A percentile compares a stretch with the other conserved stretches of the same genome.
These are phyloP conservation scores for Heliconius erato DNA, from an alignment of 2,888 invertebrate species.

Conservation along the genomic window DNA sequence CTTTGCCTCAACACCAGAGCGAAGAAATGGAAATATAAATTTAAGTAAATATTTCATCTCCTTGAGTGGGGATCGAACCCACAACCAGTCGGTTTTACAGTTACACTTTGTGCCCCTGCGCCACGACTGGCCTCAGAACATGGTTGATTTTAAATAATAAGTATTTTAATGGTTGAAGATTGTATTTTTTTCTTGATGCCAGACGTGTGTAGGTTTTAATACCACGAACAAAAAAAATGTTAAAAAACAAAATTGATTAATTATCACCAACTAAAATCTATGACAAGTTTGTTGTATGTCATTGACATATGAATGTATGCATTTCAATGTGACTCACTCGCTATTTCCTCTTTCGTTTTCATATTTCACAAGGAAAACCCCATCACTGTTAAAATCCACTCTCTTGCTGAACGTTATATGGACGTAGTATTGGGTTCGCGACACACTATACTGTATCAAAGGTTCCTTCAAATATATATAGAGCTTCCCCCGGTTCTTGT, in stretches of 20 bases:
- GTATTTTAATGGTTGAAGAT: neutral
- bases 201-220: neutral
- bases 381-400: slow-evolving; percentile 62
- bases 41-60: too few species aligned
- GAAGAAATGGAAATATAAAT: too few species aligned
- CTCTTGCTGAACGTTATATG: slow-evolving; percentile 68
- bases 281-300: neutral
- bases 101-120: too few species aligned
- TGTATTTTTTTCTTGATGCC: neutral
- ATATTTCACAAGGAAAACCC: slow-evolving; percentile 73
- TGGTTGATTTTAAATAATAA: too few species aligned
- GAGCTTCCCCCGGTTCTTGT: slow-evolving; percentile 65
- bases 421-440: slow-evolving; percentile 67
- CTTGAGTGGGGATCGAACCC: too few species aligned
- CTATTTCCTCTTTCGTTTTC: slow-evolving; percentile 61
- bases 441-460: slow-evolving; percentile 63
- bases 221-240: neutral
- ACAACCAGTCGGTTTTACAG: too few species aligned
- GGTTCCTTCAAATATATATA: slow-evolving; percentile 71
- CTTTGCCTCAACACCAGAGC: too few species aligned
- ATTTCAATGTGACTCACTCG: slow-evolving; percentile 66
- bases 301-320: neutral
- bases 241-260: neutral
- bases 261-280: neutral
- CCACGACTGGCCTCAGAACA: neutral